Evolutionary conservation across 2,888 invertebrate species (phyloP), one percentile per base, ranked within the genome.

Genomic region (Lottia gigantea): DNA sequence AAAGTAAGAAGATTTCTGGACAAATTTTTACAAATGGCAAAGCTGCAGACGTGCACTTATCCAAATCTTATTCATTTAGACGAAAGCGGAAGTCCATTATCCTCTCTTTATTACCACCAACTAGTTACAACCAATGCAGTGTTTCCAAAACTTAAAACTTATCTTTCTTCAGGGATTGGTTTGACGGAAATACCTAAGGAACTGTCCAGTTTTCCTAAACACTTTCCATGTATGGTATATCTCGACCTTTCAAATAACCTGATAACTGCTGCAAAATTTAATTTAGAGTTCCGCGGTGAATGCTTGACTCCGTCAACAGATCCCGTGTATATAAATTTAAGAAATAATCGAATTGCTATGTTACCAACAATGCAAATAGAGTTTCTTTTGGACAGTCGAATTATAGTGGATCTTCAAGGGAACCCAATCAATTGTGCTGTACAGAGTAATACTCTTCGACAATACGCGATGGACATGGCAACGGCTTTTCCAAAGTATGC

Each of bases 371-470:
- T 55, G 55, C 40, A 40, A 11, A 40, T 40, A 40, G 40, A 40
- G 40, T 40, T 40, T 40, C 40, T 40, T 40, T 12, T 55, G 55
- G 55, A 55, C 23, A 55, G 23, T 55, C 19, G 23, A 11, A 23
- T 55, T 15, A 55, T 55, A 19, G 0, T 55, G 23, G 55, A 55
- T 55, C 12, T 55, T 55, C 55, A 23, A 2, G 23, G 23, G 19
- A 55, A 55, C 55, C 55, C 55, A 23, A 55, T 55, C 12, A 55
- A 55, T 55, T 55, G 55, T 55, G 11, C 55, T 12, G 11, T 55
- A 55, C 55, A 55, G 23, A 23, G 55, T 14, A 23, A 55, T 55
- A 23, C 55, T 14, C 23, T 55, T 12, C 19, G 23, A 8, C 19
- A 55, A 2, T 55, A 55, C 23, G 55, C 23, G 19, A 23, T 23